phyloP scores from a whole-genome alignment of 2,888 invertebrate species.

The Lypha dubia region DNA sequence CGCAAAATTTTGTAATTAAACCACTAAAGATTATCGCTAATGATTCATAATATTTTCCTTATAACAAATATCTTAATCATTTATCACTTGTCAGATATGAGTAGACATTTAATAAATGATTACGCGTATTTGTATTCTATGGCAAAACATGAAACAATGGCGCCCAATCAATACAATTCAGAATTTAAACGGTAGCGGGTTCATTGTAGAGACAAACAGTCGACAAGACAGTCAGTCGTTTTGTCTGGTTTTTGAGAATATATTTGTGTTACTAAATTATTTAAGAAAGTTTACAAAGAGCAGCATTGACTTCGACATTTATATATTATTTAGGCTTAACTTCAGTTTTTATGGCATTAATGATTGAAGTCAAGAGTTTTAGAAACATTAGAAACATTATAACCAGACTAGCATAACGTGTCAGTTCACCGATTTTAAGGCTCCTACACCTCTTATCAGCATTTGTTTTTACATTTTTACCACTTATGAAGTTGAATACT shows the following conservation, averaged over 20 bases:
- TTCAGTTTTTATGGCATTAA: too few relatives aligned
- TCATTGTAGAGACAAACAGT: constrained; percentile 13
- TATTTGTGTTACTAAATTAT: background rate
- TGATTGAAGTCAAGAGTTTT: too few relatives aligned
- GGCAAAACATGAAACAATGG: constrained; percentile 27
- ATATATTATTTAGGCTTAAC: too few relatives aligned
- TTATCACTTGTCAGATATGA: constrained; percentile 67
- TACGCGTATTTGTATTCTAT: constrained; percentile 59
- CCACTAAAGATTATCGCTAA: constrained; percentile 59
- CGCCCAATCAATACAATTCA: constrained; percentile 37
- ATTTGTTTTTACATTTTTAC: too few relatives aligned
- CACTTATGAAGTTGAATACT: too few relatives aligned
- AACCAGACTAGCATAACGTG: too few relatives aligned
- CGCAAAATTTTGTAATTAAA: constrained; percentile 32
- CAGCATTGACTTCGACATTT: background rate
- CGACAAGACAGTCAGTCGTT: background rate
- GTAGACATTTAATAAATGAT: constrained; percentile 70
- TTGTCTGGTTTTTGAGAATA: background rate
- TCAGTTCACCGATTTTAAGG: too few relatives aligned
- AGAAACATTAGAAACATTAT: too few relatives aligned
- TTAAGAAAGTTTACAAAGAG: background rate
- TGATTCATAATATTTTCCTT: constrained; percentile 69
- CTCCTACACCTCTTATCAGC: too few relatives aligned
- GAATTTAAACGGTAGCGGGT: constrained; percentile 27
- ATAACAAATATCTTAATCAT: constrained; percentile 63